These are phyloP conservation scores for Pheosia tremula DNA, from an alignment of 2,888 invertebrate genomes.

Conservation along the genomic window DNA sequence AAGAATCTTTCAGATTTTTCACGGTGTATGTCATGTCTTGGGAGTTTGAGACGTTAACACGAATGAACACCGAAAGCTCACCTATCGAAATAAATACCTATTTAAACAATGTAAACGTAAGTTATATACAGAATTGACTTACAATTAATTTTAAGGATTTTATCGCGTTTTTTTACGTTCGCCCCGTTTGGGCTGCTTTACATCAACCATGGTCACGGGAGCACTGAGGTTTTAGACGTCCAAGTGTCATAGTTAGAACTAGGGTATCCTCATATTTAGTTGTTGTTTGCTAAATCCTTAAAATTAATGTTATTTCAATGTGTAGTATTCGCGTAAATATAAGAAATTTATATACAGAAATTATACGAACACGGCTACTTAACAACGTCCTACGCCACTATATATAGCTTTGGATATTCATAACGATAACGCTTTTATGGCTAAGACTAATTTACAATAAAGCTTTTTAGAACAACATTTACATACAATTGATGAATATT, in stretches of 20 bases:
- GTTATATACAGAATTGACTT: constrained; percentile 62
- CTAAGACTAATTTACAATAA: constrained; percentile 81
- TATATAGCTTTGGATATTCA: constrained; percentile 78
- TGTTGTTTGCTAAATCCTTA: no score
- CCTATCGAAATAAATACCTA: constrained; percentile 79
- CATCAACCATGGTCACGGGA: no score
- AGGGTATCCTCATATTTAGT: no score
- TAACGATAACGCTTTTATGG: constrained; percentile 70
- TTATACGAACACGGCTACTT: constrained; percentile 57
- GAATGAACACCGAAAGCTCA: constrained; percentile 68
- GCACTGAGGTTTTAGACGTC: no score
- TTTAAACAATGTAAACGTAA: constrained; percentile 59
- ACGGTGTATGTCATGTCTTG: constrained; percentile 65
- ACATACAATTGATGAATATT: constrained; percentile 72
- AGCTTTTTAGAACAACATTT: constrained; percentile 82
- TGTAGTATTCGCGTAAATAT: constrained; percentile 26
- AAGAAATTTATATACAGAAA: constrained; percentile 68
- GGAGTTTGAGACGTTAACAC: constrained; percentile 52
- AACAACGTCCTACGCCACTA: constrained; percentile 72
- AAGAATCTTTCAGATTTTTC: constrained; percentile 35
- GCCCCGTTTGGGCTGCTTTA: no score
- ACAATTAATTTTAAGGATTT: no score
- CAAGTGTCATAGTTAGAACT: no score
- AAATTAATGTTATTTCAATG: no score
- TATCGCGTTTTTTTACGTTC: no score